These are phyloP conservation scores for Opisthograptis luteolata DNA, from an alignment of 2,888 invertebrate genomes.

Conservation along the genomic window DNA sequence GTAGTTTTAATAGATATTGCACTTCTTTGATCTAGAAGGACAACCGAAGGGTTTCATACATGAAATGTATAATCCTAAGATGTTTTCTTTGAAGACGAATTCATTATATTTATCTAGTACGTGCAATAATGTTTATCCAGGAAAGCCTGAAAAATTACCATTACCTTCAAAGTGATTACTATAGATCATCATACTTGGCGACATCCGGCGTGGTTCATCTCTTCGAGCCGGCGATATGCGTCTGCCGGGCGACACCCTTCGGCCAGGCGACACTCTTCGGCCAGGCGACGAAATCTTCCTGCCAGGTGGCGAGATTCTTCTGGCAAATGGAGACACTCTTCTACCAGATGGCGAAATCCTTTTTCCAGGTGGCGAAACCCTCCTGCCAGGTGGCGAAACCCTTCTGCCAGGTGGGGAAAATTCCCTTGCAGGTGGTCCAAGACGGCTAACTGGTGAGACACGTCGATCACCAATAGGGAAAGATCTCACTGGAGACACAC, in stretches of 20 bases:
- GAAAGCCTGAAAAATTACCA: not conserved
- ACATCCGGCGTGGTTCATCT: slow-evolving; percentile 32
- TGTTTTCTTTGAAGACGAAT: too few relatives aligned
- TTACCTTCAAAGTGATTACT: slow-evolving; percentile 29
- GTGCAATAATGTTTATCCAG: too few relatives aligned
- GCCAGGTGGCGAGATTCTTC: slow-evolving; percentile 1
- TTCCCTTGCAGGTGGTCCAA: slow-evolving; percentile 27
- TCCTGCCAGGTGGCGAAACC: slow-evolving; percentile 32
- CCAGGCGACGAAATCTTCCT: slow-evolving; percentile 13
- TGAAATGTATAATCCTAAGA: too few relatives aligned
- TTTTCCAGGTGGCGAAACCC: slow-evolving; percentile 37
- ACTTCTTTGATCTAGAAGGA: too few relatives aligned
- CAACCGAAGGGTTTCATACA: too few relatives aligned
- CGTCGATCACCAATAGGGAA: slow-evolving; percentile 10
- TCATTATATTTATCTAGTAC: too few relatives aligned
- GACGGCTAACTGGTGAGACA: slow-evolving; percentile 15
- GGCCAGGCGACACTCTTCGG: slow-evolving; percentile 32
- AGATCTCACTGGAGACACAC: slow-evolving; percentile 8
- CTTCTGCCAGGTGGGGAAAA: slow-evolving; percentile 21
- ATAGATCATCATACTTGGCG: slow-evolving; percentile 37
- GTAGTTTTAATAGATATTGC: too few relatives aligned
- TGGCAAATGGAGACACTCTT: slow-evolving; percentile 24
- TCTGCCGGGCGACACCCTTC: slow-evolving; percentile 28
- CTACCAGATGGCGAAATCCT: slow-evolving; percentile 38
- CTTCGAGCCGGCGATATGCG: slow-evolving; percentile 33